Base-by-base conservation (phyloP, 2,888 invertebrate genomes). In the Platycnemis pennipes region DNA sequence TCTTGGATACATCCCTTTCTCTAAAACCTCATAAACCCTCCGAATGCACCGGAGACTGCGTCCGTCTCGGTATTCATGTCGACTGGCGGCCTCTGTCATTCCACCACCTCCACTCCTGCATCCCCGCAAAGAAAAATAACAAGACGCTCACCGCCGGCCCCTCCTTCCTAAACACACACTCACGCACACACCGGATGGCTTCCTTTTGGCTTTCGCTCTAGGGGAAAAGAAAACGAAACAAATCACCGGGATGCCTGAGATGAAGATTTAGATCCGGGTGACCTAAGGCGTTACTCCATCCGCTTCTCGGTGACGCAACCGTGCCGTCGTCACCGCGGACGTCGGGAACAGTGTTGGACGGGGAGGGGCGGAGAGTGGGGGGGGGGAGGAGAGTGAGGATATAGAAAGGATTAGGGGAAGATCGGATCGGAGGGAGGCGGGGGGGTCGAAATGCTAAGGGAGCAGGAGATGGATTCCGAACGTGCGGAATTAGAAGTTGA, bases 201-300 rank as follows among this genome's bases (percentile, higher is more conserved):
- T n/a, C 77, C 37, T 37, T 37, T 16, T 77, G 77, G 77, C 77
- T 77, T 77, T 77, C 77, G 37, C 77, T 77, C 77, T 0, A 16
- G 77, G 0, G 37, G 37, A 69, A 69, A 69, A 31, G 69, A 31
- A 77, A 37, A 77, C 11, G 31, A 77, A 77, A 77, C 31, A 37
- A 77, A 77, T 77, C 77, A 77, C 37, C 77, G 13, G 13, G 77
- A 77, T 37, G 77, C 13, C 31, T n/a, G 77, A 77, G 77, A 77
- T 77, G 77, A 63, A 63, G 63, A 77, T 63, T 63, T 63, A 91
- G 91, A 44, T 63, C 49, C 53, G 91, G 91, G 91, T 91, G 91
- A 91, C 91, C 91, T 63, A 91, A 91, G 22, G 69, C 37, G 56
- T 44, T 44, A 69, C 56, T 56, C 37, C 89, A 37, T 44, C 42